Base-by-base conservation (phyloP, 2,797 vertebrate genomes). In the Halcyon smyrnensis region DNA sequence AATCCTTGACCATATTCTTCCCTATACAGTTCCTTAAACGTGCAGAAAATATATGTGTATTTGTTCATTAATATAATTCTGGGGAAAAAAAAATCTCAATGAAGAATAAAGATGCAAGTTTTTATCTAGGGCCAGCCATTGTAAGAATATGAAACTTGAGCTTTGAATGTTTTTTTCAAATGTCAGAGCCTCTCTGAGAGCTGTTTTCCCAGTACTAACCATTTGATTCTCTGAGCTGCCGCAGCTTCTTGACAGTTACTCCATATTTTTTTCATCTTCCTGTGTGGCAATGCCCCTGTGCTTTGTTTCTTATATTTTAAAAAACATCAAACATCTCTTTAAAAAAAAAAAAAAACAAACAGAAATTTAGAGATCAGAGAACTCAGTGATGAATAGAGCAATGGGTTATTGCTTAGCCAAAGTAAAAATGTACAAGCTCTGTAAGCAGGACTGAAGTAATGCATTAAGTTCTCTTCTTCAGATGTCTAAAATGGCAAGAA, bases 261-360 rank as follows among this genome's bases (percentile, higher is more conserved):
- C 51, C 46, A 3, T 53, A 12, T 46, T 85, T 90, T 73, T 84
- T 88, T 92, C 41, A 63, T 86, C 65, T 81, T 94, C 34, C 46
- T 79, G 16, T 60, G 74, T 70, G 80, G 36, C 73, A 76, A 1
- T 76, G 59, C 34, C 69, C 48, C 76, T 37, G 36, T 60, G 32
- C 45, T 91, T 94, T 84, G 21, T 68, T 86, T 94, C 46, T 87
- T 87, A 60, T 7, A 8, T 92, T 89, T 93, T 59, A 59, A 86
- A 80, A 53, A 48, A 30, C 13, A 62, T 70, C 20, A 39, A 48
- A 28, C 17, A 39, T 86, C 11, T n/a, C 87, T 62, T 2, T 76
- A 86, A 53, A 67, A 28, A 19, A 36, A 45, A 37, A 19, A 36
- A 56, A 57, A 39, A 23, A 11, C 65, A 53, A 5, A 15, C 19